These are phyloP conservation scores for Tryphoninae sp. DNA, from an alignment of 2,888 invertebrate species.

Conservation along the genomic window DNA sequence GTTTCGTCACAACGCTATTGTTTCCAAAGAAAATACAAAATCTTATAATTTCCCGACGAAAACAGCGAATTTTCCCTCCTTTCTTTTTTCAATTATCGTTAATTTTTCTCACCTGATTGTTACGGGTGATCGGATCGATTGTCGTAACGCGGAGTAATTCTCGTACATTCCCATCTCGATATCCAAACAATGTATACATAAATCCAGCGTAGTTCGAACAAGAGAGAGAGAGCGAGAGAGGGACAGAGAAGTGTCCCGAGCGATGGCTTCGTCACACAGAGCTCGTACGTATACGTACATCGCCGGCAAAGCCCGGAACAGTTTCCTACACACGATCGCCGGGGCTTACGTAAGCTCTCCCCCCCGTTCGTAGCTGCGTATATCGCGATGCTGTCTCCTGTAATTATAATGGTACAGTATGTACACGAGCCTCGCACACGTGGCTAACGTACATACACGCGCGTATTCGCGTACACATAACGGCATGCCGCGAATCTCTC, in stretches of 20 bases:
- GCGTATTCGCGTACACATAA: slow-evolving; percentile 62
- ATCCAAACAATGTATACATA: neutral
- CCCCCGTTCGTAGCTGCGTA: slow-evolving; percentile 40
- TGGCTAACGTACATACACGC: slow-evolving; percentile 15
- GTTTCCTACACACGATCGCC: slow-evolving; percentile 38
- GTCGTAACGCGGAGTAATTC: neutral
- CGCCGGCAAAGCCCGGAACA: slow-evolving; percentile 34
- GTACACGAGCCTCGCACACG: neutral
- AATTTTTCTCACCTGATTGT: neutral
- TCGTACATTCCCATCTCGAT: neutral
- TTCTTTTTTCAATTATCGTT: neutral
- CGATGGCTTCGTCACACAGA: slow-evolving; percentile 28
- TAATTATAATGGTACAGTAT: slow-evolving; percentile 60
- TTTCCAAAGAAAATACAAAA: neutral
- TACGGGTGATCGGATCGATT: neutral
- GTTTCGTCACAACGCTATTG: too few species aligned
- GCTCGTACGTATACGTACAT: slow-evolving; percentile 3
- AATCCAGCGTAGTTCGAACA: neutral
- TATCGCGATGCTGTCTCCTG: slow-evolving; percentile 47
- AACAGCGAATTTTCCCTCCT: neutral
- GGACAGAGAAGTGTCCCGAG: slow-evolving; percentile 19
- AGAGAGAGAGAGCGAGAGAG: slow-evolving; percentile 17
- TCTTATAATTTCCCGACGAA: neutral
- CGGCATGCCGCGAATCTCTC: slow-evolving; percentile 70
- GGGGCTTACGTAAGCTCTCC: slow-evolving; percentile 52